phyloP scores from a whole-genome alignment of 2,888 invertebrate genomes.

The Napeogenes sylphis region DNA sequence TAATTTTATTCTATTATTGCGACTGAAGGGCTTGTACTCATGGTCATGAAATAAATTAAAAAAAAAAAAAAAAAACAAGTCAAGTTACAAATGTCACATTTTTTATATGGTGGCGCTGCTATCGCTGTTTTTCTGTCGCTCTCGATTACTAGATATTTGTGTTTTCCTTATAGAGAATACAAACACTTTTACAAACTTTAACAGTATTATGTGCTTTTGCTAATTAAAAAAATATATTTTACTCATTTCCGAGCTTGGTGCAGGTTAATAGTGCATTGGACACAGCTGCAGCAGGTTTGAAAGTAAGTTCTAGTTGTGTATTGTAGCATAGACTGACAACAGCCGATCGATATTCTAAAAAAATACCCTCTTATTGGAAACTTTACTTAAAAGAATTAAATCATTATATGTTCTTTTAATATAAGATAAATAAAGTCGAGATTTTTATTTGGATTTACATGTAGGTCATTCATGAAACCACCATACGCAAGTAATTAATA shows the following conservation, averaged over 20 bases:
- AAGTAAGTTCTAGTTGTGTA: conserved; percentile 37
- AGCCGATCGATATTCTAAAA: conserved; percentile 65
- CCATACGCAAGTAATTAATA: too few species aligned
- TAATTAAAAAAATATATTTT: conserved; percentile 8
- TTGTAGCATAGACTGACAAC: conserved; percentile 40
- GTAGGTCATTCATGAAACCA: too few species aligned
- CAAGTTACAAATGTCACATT: conserved; percentile 15
- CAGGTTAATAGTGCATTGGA: conserved; percentile 4
- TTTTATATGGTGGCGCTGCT: conserved; percentile 41
- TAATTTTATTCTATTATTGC: too few species aligned
- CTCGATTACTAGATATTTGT: conserved; percentile 40
- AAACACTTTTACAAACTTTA: conserved; percentile 38
- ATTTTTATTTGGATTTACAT: too few species aligned
- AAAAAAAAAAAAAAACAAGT: conserved; percentile 10
- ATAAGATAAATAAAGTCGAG: too few species aligned
- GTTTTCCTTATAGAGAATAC: conserved; percentile 39
- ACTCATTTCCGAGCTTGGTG: conserved; percentile 9
- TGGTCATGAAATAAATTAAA: too few species aligned
- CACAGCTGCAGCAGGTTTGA: conserved; percentile 19
- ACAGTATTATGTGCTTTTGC: conserved; percentile 30
- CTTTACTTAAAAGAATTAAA: conserved; percentile 33
- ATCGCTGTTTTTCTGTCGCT: conserved; percentile 36
- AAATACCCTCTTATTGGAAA: conserved; percentile 49
- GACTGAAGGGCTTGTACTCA: too few species aligned
- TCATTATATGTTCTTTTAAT: too few species aligned